Base-by-base conservation (phyloP, 2,797 vertebrate genomes). In the Neopelma chrysocephalum region DNA sequence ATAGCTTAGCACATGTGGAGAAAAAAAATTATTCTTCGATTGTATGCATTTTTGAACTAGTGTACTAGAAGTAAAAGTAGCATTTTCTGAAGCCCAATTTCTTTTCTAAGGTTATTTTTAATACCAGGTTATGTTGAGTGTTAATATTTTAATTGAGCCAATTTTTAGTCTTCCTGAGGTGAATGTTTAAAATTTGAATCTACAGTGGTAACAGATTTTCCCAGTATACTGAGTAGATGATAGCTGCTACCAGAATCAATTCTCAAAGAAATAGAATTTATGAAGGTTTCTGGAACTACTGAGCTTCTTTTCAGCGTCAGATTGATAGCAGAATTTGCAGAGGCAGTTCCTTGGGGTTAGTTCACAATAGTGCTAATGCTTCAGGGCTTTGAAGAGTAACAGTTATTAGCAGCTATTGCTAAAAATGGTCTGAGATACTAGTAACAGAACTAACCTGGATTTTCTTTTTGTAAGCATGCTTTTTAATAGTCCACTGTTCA, bases 201-300 rank as follows among this genome's bases (percentile, higher is more conserved):
- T 66, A 38, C 45, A 51, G 23, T 13, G 26, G 40, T 90, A 83
- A 70, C 81, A 87, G 78, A 82, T 94, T 96, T 89, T 73, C 45
- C 23, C 77, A 6, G 3, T 83, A n/a, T 72, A 32, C 34, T 89
- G 71, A 72, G 45, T 51, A 81, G 68, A 87, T 64, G 53, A 78
- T 91, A 85, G 90, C 64, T 96, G 60, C 80, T 82, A 58, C 83
- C 65, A 29, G 81, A 93, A 94, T 84, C 65, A 84, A 77, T 96
- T 96, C 94, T 94, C 36, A 88, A 83, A 91, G 56, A 94, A 83
- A 80, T 64, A 73, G 71, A 94, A 95, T 96, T 96, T 90, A 87
- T 64, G 93, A 96, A 81, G 88, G 62, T 82, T 94, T 95, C 79
- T 53, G 43, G 64, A 89, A 62, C 27, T 51, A 66, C 56, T 82